phyloP scores from a whole-genome alignment of 2,888 invertebrate genomes.

The Augiades crinisus region DNA sequence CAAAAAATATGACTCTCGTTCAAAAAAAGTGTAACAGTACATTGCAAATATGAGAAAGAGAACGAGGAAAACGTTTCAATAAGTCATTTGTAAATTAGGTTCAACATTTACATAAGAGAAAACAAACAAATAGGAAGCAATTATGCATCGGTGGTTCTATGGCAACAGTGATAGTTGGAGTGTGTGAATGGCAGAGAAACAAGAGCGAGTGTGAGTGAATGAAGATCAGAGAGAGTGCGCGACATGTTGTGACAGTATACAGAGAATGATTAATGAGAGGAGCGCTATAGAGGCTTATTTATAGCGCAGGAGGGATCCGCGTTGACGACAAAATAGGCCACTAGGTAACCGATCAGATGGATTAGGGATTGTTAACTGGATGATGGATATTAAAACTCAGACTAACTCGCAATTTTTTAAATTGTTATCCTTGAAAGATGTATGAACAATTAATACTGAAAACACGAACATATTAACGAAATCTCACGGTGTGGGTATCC shows the following conservation, averaged over 20 bases:
- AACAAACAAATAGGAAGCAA: constrained; percentile 44
- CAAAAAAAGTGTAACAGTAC: no score
- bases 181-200: constrained; percentile 40
- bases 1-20: no score
- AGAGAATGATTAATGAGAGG: constrained; percentile 66
- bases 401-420: no score
- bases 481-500: constrained; percentile 22
- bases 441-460: background rate
- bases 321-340: constrained; percentile 66
- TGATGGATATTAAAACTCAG: background rate
- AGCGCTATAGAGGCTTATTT: constrained; percentile 65
- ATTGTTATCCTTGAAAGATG: no score
- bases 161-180: constrained; percentile 44
- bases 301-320: constrained; percentile 56
- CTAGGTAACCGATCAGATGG: constrained; percentile 37
- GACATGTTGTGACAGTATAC: constrained; percentile 70
- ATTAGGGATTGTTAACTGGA: constrained; percentile 12
- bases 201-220: constrained; percentile 24
- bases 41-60: no score
- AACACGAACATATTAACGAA: background rate
- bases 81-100: background rate
- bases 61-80: no score
- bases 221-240: constrained; percentile 65
- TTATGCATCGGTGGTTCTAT: constrained; percentile 35
- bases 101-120: background rate